Evolutionary conservation across 2,888 invertebrate genomes (phyloP), one percentile per base, ranked within the genome.

Genomic region (Drosophila hawaiiensis): DNA sequence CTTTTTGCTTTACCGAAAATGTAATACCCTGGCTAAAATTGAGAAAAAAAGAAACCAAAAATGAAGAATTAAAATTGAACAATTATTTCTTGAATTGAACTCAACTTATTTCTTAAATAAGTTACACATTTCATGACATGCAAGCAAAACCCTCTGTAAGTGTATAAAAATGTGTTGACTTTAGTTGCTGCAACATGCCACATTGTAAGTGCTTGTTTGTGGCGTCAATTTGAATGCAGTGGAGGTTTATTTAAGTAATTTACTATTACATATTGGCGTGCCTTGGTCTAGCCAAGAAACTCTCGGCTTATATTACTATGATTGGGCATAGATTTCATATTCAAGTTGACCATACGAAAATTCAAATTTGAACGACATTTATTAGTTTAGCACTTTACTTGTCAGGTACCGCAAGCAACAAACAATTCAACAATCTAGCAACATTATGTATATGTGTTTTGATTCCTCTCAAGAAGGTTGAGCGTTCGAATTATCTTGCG

Each of bases 401-500:
- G 75, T 61, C 74, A 54, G 28, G 54, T 37, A 65, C 43, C 61
- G 66, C 68, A 41, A 65, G 43, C 54, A 41, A 65, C 49, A 67
- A 62, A 59, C 56, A 50, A 56, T 6, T 43, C 12, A 43, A 59
- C 64, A 43, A 62, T 53, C 39, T 55, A 64, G 64, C 61, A 77
- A 77, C 78, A 43, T 43, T 22, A 6, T 53, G 43, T 53, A 33
- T 35, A 19, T 47, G 9, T 14, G 14, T 19, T 35, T 1, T 33
- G 22, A 22, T 6, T 16, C 3, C 16, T 16, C 22, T 6, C 5
- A 52, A 2, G 43, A 53, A 33, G 16, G 16, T 25, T 19, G 14
- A 59, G 59, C 65, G 68, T 73, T 69, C 31, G 25, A 60, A 41
- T 43, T 31, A 22, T 31, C 75, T 78, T 74, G 77, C 77, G 79